Percentiles rank a stretch among this genome's conserved stretches.
Evolutionary conservation across 2,888 invertebrate species (phyloP).

Genomic region (Scaptomyza tumidula): DNA sequence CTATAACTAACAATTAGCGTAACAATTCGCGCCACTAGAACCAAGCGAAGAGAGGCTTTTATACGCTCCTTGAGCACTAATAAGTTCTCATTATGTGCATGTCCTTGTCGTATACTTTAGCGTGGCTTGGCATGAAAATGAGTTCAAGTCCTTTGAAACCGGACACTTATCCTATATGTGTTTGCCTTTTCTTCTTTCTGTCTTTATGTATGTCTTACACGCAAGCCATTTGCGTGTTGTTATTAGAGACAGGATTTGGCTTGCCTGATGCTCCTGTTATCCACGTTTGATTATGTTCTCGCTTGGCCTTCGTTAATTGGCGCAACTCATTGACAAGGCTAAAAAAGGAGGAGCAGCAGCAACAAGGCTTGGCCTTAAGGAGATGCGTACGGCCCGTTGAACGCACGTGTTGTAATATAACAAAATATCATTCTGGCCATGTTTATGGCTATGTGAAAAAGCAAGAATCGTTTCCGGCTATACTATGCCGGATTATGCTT

Average conservation of each 20-base stretch:
- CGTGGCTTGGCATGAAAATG: conserved; percentile 25
- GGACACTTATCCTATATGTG: conserved; percentile 35
- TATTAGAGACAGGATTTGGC: conserved; percentile 1
- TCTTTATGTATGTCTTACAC: conserved; percentile 40
- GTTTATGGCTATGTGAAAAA: conserved; percentile 23
- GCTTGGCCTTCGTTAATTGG: conserved; percentile 57
- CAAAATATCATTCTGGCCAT: conserved; percentile 27
- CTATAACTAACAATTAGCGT: conserved; percentile 69
- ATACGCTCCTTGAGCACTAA: conserved; percentile 49
- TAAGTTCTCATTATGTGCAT: conserved; percentile 70
- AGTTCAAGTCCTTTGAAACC: conserved; percentile 16
- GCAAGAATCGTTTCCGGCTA: conserved; percentile 36
- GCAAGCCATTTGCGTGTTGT: conserved; percentile 31
- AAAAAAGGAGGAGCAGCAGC: neutral
- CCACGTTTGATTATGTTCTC: conserved; percentile 53
- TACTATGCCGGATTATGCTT: neutral
- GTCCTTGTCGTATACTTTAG: conserved; percentile 29
- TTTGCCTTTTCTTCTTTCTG: conserved; percentile 5
- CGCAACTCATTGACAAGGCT: conserved; percentile 30
- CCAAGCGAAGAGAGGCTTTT: conserved; percentile 4
- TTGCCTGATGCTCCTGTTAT: neutral
- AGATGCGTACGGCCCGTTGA: conserved; percentile 13
- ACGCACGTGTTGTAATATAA: conserved; percentile 36
- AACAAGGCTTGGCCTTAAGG: neutral
- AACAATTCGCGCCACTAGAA: conserved; percentile 9